These are phyloP conservation scores for Ditylenchus weischeri DNA, from an alignment of 2,888 invertebrate species.

Conservation along the genomic window DNA sequence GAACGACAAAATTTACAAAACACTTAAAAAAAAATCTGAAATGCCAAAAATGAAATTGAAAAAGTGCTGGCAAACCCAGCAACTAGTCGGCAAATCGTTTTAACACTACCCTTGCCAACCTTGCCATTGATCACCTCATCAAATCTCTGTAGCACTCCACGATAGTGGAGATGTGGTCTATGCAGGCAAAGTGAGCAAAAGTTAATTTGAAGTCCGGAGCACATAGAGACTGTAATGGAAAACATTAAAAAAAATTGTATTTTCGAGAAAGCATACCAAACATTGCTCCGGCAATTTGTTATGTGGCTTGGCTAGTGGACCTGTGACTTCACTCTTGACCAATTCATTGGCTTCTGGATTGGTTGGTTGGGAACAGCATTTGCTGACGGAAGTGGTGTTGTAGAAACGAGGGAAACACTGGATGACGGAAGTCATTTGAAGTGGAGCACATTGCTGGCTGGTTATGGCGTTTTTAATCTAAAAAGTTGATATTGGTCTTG, in stretches of 20 bases:
- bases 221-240: too few species aligned
- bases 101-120: too few species aligned
- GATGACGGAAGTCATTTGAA: conserved; percentile 43
- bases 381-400: conserved; percentile 34
- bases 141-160: conserved; percentile 16
- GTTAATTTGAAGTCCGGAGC: conserved; percentile 41
- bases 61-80: too few species aligned
- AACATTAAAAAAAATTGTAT: too few species aligned
- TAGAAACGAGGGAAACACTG: conserved; percentile 43
- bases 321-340: neutral
- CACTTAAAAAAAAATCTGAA: too few species aligned
- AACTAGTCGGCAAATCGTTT: too few species aligned
- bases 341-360: neutral
- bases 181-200: conserved; percentile 37
- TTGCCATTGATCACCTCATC: neutral
- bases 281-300: conserved; percentile 34
- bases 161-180: conserved; percentile 29
- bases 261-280: too few species aligned
- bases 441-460: conserved; percentile 36
- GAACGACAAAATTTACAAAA: too few species aligned
- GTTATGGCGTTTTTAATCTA: conserved; percentile 37
- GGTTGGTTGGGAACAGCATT: conserved; percentile 32
- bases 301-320: conserved; percentile 6
- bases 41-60: too few species aligned
- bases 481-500: conserved; percentile 14